Conservation (phyloP, 2,113 vertebrate genomes). For the Columbina picui region DNA sequence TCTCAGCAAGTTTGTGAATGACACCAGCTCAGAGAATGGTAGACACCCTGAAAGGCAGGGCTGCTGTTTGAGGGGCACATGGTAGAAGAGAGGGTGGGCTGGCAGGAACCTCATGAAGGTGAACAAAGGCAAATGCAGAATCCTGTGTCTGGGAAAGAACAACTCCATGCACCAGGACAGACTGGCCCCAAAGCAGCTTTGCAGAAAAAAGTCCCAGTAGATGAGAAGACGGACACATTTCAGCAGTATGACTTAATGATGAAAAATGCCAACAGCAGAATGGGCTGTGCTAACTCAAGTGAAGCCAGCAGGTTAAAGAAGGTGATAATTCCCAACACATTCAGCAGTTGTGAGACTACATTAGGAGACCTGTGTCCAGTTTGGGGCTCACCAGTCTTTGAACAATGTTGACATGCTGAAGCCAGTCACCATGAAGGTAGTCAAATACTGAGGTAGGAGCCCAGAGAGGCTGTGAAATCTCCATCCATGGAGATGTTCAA, state of each 20-base stretch:
- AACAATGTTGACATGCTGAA: fast-evolving
- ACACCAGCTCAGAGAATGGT: fast-evolving
- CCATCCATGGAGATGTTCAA: too few relatives aligned
- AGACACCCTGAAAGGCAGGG: background rate
- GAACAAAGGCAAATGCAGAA: background rate
- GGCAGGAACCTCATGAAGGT: background rate
- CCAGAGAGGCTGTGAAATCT: background rate
- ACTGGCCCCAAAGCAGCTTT: background rate
- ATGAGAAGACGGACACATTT: fast-evolving
- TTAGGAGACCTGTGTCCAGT: too few relatives aligned
- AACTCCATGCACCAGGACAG: background rate
- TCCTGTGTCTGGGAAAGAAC: background rate
- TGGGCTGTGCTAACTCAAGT: background rate
- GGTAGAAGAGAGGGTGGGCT: background rate
- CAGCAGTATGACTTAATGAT: fast-evolving
- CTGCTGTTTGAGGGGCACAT: background rate
- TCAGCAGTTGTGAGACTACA: background rate
- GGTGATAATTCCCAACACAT: background rate
- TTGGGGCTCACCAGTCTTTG: background rate
- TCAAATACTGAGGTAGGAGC: background rate
- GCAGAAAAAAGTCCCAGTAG: background rate
- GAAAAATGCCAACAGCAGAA: background rate
- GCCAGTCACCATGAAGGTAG: fast-evolving
- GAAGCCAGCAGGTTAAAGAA: background rate
- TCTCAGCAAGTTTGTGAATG: background rate